Conservation (phyloP, 1,140 invertebrate genomes). For the Drosophila oshimai region DNA sequence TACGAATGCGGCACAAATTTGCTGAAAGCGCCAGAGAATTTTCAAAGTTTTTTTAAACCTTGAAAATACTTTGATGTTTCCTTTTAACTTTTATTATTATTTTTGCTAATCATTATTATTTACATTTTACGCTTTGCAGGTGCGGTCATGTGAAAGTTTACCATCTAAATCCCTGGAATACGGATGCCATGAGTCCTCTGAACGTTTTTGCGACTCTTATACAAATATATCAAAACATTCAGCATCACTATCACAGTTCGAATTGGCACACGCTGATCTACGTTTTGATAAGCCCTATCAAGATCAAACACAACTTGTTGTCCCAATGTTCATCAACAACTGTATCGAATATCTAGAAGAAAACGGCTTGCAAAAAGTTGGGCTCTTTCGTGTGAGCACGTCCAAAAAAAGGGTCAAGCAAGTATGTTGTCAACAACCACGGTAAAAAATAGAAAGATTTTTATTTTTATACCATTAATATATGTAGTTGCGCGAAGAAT, state of each 20-base stretch:
- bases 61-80: too few relatives aligned
- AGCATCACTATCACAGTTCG: conserved; percentile 40
- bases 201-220: conserved; percentile 4
- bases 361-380: conserved; percentile 91
- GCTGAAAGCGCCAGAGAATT: too few relatives aligned
- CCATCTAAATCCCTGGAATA: conserved; percentile 46
- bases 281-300: conserved; percentile 70
- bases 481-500: conserved; percentile 93
- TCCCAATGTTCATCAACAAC: conserved; percentile 89
- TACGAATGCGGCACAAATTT: too few relatives aligned
- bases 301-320: conserved; percentile 72
- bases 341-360: conserved; percentile 92
- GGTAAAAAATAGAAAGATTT: neutral
- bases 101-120: too few relatives aligned
- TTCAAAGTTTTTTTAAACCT: too few relatives aligned
- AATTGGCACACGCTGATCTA: conserved; percentile 85
- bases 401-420: conserved; percentile 95
- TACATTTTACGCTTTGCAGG: conserved; percentile 24
- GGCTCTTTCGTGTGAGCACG: conserved; percentile 94
- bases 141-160: conserved; percentile 73
- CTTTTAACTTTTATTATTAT: too few relatives aligned
- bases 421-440: conserved; percentile 84
- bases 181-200: neutral
- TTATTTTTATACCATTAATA: neutral
- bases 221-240: conserved; percentile 33